Evolutionary conservation across 2,113 vertebrate genomes (phyloP).

Genomic region (Dipodomys ordii): DNA sequence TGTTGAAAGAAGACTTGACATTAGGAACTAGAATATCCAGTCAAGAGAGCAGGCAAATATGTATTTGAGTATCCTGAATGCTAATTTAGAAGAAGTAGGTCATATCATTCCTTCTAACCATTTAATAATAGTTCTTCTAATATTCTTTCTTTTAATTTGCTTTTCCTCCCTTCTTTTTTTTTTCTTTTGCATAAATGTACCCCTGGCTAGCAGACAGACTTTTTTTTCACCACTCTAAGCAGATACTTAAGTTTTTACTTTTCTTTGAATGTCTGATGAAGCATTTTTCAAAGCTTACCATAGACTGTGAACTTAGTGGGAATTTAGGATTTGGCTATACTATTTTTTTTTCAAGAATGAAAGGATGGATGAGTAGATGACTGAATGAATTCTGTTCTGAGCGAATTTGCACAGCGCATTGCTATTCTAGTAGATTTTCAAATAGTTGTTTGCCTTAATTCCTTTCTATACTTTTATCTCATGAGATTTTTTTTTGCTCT

Average conservation of each 20-base stretch:
- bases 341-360: conserved; percentile 86
- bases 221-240: conserved; percentile 85
- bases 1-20: conserved; percentile 86
- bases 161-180: conserved; percentile 72
- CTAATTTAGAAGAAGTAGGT: conserved; percentile 94
- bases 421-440: conserved; percentile 93
- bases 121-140: conserved; percentile 90
- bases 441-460: conserved; percentile 95
- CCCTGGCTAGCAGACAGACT: conserved; percentile 90
- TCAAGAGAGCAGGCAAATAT: conserved; percentile 99
- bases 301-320: conserved; percentile 91
- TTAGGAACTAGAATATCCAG: conserved; percentile 88
- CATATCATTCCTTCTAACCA: conserved; percentile 92
- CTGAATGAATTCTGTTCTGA: conserved; percentile 93
- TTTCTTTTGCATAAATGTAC: conserved; percentile 84
- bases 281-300: conserved; percentile 90
- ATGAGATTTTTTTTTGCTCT: conserved; percentile 84
- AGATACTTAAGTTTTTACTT: conserved; percentile 88
- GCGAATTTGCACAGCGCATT: conserved; percentile 94
- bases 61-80: conserved; percentile 97
- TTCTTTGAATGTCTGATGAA: conserved; percentile 93
- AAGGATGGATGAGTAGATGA: conserved; percentile 85
- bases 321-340: conserved; percentile 88
- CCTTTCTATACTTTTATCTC: conserved; percentile 91
- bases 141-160: conserved; percentile 79